These are phyloP conservation scores for Myiothlypis coronata DNA, from an alignment of 2,797 vertebrate species.

Conservation along the genomic window DNA sequence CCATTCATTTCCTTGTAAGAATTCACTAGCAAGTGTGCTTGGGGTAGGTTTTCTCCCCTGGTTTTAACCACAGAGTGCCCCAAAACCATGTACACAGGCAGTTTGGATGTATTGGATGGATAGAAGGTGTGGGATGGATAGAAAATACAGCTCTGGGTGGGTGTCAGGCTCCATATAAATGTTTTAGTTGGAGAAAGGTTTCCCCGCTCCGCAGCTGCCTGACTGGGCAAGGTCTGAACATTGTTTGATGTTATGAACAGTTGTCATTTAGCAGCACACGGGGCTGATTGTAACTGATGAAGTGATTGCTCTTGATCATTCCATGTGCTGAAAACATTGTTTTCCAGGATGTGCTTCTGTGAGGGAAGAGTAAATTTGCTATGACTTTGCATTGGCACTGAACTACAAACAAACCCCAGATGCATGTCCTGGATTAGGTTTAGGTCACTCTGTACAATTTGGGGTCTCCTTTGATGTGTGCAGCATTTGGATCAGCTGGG, in stretches of 20 bases:
- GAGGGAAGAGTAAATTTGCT: neutral
- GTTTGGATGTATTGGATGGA: neutral
- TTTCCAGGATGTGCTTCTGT: neutral
- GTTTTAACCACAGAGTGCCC: accelerated
- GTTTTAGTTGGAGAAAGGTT: neutral
- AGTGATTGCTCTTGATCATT: neutral
- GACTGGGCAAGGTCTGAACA: neutral
- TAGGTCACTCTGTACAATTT: neutral
- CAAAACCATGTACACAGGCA: neutral
- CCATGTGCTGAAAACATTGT: neutral
- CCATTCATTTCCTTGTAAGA: neutral
- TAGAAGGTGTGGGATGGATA: neutral
- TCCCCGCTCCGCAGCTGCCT: neutral
- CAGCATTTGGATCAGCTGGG: neutral
- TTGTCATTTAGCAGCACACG: neutral
- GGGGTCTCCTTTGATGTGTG: neutral
- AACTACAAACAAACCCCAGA: neutral
- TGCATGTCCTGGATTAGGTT: neutral
- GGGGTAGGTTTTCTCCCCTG: neutral
- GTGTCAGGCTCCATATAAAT: accelerated
- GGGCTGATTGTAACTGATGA: neutral
- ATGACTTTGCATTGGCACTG: neutral
- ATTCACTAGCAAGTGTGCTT: neutral
- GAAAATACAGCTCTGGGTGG: neutral
- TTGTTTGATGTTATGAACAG: neutral